phyloP scores from a whole-genome alignment of 2,113 vertebrate genomes.

The Boleophthalmus pectinirostris region DNA sequence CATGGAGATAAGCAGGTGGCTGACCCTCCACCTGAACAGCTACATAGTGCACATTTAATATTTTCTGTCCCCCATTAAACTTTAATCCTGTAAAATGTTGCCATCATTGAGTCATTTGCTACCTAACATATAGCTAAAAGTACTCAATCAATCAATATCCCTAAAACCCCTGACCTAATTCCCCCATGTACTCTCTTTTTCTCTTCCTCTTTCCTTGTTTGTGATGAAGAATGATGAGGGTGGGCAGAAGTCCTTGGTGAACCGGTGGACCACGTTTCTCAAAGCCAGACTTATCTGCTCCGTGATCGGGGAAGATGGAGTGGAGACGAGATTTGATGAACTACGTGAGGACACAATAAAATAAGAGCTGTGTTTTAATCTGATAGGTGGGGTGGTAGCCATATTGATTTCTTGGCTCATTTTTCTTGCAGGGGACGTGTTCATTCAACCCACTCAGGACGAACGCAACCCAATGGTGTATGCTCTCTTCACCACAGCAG shows the following conservation, averaged over 20 bases:
- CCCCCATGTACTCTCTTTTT: neutral
- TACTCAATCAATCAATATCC: no score
- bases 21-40: no score
- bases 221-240: slow-evolving; percentile 82
- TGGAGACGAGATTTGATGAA: slow-evolving; percentile 86
- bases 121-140: no score
- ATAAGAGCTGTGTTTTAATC: neutral
- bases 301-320: slow-evolving; percentile 81
- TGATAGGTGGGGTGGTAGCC: slow-evolving; percentile 3
- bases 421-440: slow-evolving; percentile 78
- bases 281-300: slow-evolving; percentile 86
- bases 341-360: slow-evolving; percentile 73
- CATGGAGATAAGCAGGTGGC: no score
- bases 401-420: slow-evolving; percentile 28
- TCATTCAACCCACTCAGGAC: slow-evolving; percentile 82
- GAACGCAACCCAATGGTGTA: slow-evolving; percentile 82
- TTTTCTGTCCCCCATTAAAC: no score
- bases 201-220: neutral
- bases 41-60: no score
- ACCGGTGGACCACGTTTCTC: slow-evolving; percentile 86
- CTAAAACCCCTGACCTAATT: no score
- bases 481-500: slow-evolving; percentile 82
- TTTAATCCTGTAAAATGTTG: no score
- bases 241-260: slow-evolving; percentile 83
- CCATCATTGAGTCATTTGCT: no score